These are phyloP conservation scores for Manduca sexta DNA, from an alignment of 1,140 invertebrate species.

Conservation along the genomic window DNA sequence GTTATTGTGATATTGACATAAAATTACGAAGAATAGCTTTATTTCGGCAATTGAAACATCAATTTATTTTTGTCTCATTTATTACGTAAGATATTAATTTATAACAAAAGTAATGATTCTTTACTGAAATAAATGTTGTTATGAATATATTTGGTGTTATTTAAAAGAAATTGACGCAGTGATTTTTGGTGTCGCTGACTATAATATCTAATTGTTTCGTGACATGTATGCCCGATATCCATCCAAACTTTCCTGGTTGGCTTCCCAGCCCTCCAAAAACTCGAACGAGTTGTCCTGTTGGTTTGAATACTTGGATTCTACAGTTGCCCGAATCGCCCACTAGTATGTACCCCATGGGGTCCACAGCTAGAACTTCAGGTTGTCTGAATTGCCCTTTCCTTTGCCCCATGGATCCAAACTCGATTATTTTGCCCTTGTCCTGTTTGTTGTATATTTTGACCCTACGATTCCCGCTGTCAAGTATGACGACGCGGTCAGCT, in stretches of 20 bases:
- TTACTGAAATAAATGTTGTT: constrained; percentile 4
- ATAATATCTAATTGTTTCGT: constrained; percentile 79
- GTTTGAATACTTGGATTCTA: constrained; percentile 82
- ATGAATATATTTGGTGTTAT: not conserved
- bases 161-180: constrained; percentile 81
- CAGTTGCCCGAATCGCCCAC: constrained; percentile 87
- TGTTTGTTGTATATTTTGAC: constrained; percentile 76
- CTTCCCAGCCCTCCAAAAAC: constrained; percentile 77
- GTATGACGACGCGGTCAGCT: constrained; percentile 71
- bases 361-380: constrained; percentile 80
- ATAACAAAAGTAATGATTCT: not conserved
- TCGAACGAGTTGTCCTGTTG: constrained; percentile 76
- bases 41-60: not conserved
- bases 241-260: constrained; percentile 78
- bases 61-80: not conserved
- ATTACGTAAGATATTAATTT: too few relatives aligned
- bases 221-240: constrained; percentile 81
- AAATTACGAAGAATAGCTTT: too few relatives aligned
- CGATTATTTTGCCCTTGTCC: constrained; percentile 66
- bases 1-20: too few relatives aligned
- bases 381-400: constrained; percentile 78
- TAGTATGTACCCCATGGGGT: constrained; percentile 81
- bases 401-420: constrained; percentile 76
- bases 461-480: constrained; percentile 80
- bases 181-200: constrained; percentile 81